phyloP scores from a whole-genome alignment of 2,888 invertebrate genomes.

The Mactromeris polynyma region DNA sequence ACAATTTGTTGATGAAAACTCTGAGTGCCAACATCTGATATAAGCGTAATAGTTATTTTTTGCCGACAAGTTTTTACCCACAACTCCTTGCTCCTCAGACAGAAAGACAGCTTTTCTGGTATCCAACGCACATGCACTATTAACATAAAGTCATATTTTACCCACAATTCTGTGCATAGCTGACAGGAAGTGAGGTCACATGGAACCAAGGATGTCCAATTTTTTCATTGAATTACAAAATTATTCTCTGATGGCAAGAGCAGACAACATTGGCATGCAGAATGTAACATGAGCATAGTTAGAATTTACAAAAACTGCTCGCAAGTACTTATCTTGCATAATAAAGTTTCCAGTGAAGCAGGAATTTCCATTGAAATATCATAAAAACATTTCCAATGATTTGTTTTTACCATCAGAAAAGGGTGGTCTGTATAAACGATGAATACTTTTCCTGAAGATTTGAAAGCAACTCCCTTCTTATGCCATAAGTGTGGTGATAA shows the following conservation, averaged over 20 bases:
- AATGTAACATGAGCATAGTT: not conserved
- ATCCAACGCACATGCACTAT: not conserved
- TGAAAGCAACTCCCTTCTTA: slow-evolving; percentile 29
- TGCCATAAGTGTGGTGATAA: slow-evolving; percentile 36
- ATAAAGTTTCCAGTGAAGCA: slow-evolving; percentile 18
- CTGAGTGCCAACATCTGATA: not conserved
- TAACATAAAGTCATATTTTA: slow-evolving; percentile 3
- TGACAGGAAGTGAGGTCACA: slow-evolving; percentile 27
- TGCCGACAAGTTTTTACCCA: not conserved
- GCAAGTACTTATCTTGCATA: slow-evolving; percentile 21
- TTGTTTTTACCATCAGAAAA: slow-evolving; percentile 32
- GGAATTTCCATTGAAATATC: slow-evolving; percentile 20
- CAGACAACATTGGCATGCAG: slow-evolving; percentile 9
- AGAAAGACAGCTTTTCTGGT: not conserved
- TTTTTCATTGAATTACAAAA: slow-evolving; percentile 15
- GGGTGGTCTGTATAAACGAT: slow-evolving; percentile 32
- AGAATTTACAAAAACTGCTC: slow-evolving; percentile 4
- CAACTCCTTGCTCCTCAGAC: not conserved
- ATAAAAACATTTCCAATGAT: not conserved
- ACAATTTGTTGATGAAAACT: not conserved
- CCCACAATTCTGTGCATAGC: slow-evolving; percentile 32
- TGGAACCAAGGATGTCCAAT: slow-evolving; percentile 30
- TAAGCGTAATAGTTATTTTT: not conserved
- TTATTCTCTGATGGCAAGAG: slow-evolving; percentile 18
- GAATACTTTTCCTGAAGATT: slow-evolving; percentile 8